Conservation (phyloP, 2,888 invertebrate species). For the Yponomeuta evonymella region DNA sequence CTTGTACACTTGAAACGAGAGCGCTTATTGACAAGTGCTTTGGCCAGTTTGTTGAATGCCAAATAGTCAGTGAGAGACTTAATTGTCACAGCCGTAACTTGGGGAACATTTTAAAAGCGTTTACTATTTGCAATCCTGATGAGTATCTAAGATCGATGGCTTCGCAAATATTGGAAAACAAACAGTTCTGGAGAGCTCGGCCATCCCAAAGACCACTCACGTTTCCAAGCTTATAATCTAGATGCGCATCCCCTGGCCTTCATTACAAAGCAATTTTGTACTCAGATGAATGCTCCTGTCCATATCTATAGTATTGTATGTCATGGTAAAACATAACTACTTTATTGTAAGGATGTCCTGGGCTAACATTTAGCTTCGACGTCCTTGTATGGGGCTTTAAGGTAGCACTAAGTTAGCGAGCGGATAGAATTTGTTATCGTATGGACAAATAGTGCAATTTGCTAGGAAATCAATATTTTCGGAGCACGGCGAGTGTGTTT, state of each 20-base stretch:
- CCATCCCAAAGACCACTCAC: too few relatives aligned
- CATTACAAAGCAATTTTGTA: slow-evolving; percentile 19
- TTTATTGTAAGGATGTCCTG: background rate
- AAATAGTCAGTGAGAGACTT: too few relatives aligned
- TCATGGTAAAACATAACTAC: slow-evolving; percentile 4
- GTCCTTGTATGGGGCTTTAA: slow-evolving; percentile 7
- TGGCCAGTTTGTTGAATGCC: too few relatives aligned
- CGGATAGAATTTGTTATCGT: background rate
- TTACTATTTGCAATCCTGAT: too few relatives aligned
- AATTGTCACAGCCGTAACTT: too few relatives aligned
- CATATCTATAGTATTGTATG: background rate
- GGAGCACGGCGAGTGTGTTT: slow-evolving; percentile 5
- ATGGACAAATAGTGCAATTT: slow-evolving; percentile 3
- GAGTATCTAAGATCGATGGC: too few relatives aligned
- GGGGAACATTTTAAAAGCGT: too few relatives aligned
- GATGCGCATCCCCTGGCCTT: slow-evolving; percentile 11
- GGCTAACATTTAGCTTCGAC: background rate
- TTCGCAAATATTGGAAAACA: too few relatives aligned
- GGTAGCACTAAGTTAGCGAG: slow-evolving; percentile 5
- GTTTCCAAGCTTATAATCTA: too few relatives aligned
- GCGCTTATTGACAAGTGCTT: too few relatives aligned
- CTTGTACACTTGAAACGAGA: too few relatives aligned
- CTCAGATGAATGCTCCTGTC: background rate
- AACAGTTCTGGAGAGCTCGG: too few relatives aligned
- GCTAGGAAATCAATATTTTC: background rate